Evolutionary conservation across 1,140 invertebrate species (phyloP), one percentile per base, ranked within the genome.

Genomic region (Eulimnadia texana): DNA sequence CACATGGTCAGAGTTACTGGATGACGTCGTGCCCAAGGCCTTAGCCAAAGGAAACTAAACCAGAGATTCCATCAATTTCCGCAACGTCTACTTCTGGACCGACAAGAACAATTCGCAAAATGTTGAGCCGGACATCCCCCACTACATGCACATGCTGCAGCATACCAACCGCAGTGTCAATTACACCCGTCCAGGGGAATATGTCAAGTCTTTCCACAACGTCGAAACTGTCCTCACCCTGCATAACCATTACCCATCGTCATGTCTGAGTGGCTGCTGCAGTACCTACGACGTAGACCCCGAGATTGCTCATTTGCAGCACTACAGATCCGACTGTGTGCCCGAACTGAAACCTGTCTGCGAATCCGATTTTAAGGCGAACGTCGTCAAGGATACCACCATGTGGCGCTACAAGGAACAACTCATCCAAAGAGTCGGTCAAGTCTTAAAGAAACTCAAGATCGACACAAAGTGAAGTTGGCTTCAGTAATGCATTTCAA

Each of bases 71-170:
- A 93, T 91, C 72, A 92, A 93, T 71, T 89, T 93, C 0, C 79
- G 90, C 55, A 96, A 94, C 69, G 89, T 95, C 1, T 97, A 96
- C 75, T 96, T 93, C 72, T 77, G 96, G 68, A 92, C 96, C 72
- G 90, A 93, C 71, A 79, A 93, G 66, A 78, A 81, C 23, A 85
- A 90, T 70, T 80, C 83, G 58, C 87, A 90, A 67, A 83, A 83
- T 50, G 86, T 83, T 80, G 86, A 88, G 72, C 82, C 84, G 66
- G 85, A 86, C 66, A 85, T 89, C 64, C 90, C 89, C 22, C 83
- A 80, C 62, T 93, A 93, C 71, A 84, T 93, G 82, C 90, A 95
- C 72, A 93, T 93, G 90, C 70, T 93, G 67, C 90, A 93, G 73
- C 91, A 94, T 72, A 89, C 94, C 2, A 90, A 91, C 69, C 80